Conservation (phyloP, 2,888 invertebrate species). For the Graphium colonna region DNA sequence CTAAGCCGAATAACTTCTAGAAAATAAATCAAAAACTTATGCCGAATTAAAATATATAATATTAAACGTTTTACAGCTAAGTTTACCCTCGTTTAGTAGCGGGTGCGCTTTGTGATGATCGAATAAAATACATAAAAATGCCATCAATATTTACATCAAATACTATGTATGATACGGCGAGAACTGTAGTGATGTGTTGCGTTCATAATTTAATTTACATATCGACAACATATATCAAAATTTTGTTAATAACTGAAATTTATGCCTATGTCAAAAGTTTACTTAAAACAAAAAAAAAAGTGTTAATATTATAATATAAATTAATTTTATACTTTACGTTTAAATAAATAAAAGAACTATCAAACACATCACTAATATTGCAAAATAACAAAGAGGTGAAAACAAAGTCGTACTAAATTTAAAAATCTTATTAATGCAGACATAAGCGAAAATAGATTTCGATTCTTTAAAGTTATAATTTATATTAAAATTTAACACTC, state of each 20-base stretch:
- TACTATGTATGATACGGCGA: slow-evolving; percentile 17
- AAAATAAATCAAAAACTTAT: slow-evolving; percentile 44
- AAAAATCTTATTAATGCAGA: too few species aligned
- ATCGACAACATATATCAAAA: too few species aligned
- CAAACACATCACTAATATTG: slow-evolving; percentile 14
- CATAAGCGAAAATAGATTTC: neutral
- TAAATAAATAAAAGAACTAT: too few species aligned
- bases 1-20: slow-evolving; percentile 52
- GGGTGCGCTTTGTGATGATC: slow-evolving; percentile 48
- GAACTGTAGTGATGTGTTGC: slow-evolving; percentile 29
- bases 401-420: too few species aligned
- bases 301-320: too few species aligned
- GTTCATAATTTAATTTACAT: neutral
- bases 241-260: neutral
- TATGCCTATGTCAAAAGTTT: neutral
- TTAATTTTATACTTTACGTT: too few species aligned
- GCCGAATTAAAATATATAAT: slow-evolving; percentile 50
- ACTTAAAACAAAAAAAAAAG: too few species aligned
- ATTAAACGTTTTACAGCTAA: slow-evolving; percentile 49
- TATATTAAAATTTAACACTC: slow-evolving; percentile 46
- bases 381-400: too few species aligned
- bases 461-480: slow-evolving; percentile 39
- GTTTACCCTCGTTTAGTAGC: slow-evolving; percentile 45
- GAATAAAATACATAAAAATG: slow-evolving; percentile 48
- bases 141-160: slow-evolving; percentile 61